Conservation (phyloP, 2,113 vertebrate genomes). For the Circaetus gallicus region DNA sequence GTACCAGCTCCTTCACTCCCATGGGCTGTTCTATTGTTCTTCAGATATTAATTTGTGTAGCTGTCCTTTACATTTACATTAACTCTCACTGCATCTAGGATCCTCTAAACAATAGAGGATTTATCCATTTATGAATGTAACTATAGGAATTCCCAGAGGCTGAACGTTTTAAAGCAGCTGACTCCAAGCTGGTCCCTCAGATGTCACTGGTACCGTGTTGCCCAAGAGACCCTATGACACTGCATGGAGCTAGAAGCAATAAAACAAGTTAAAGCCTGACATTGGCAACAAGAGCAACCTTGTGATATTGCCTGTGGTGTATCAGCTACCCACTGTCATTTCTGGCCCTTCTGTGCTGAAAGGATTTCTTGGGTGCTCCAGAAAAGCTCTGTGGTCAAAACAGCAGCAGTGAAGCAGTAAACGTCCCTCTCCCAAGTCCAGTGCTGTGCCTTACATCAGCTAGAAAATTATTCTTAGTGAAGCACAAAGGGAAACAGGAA, state of each 20-base stretch:
- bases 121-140: background rate
- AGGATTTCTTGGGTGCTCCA: background rate
- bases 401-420: background rate
- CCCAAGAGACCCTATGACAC: background rate
- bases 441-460: background rate
- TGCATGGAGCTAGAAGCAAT: background rate
- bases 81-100: background rate
- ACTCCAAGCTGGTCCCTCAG: background rate
- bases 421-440: background rate
- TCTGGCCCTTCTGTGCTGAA: background rate
- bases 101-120: background rate
- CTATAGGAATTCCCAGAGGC: background rate
- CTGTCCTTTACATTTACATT: background rate
- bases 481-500: background rate
- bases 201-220: background rate
- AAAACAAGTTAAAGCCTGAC: background rate
- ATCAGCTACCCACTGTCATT: background rate
- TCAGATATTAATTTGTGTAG: background rate
- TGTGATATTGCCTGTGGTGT: background rate
- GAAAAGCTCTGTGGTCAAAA: background rate
- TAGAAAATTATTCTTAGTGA: background rate
- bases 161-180: background rate
- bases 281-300: background rate
- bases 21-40: background rate
- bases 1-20: background rate